phyloP scores from a whole-genome alignment of 2,797 vertebrate genomes.

The Chloroceryle inda region DNA sequence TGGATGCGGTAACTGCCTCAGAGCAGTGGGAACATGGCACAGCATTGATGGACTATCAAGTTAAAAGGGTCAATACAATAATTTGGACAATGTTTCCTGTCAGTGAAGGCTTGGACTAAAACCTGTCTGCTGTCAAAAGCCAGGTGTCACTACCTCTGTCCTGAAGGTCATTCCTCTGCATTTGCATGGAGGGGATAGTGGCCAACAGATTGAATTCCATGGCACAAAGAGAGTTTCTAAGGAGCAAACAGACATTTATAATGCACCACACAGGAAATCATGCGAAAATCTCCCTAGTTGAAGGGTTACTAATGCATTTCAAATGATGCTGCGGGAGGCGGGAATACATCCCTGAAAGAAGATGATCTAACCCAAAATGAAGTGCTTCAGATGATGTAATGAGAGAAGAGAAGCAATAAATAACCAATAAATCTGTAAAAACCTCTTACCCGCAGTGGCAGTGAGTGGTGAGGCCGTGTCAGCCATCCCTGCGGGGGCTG shows the following conservation, averaged over 20 bases:
- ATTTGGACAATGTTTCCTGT: background rate
- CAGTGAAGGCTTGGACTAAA: background rate
- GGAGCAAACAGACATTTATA: background rate
- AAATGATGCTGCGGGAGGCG: background rate
- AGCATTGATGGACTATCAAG: fast-evolving
- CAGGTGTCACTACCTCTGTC: fast-evolving
- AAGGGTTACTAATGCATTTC: background rate
- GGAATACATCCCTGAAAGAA: background rate
- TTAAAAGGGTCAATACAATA: background rate
- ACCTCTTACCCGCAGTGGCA: background rate
- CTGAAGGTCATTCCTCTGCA: background rate
- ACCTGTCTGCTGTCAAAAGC: background rate
- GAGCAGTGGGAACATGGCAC: fast-evolving
- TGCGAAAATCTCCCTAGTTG: background rate
- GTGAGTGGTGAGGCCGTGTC: fast-evolving
- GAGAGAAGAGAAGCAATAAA: background rate
- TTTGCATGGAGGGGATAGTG: fast-evolving
- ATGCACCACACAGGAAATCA: background rate
- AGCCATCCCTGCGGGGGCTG: fast-evolving
- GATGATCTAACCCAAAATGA: background rate
- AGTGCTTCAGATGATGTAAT: background rate
- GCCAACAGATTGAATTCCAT: background rate
- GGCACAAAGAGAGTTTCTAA: background rate
- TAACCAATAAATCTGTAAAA: background rate
- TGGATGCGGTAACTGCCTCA: background rate